Base-by-base conservation (phyloP, 2,888 invertebrate genomes). In the Phlogophora meticulosa region DNA sequence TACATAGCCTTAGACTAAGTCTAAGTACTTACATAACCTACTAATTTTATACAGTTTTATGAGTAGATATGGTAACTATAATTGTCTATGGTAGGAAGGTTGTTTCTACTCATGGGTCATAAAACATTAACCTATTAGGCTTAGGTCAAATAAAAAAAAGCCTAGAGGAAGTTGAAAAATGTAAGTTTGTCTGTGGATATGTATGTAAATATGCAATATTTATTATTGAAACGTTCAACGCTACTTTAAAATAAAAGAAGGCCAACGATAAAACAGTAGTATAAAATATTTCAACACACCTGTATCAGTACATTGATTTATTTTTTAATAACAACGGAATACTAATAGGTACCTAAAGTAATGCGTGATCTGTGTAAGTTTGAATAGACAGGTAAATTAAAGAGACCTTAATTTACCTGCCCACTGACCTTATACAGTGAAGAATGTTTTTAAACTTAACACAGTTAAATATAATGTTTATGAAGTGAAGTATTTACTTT, bases 31-130 rank as follows among this genome's bases (percentile, higher is more conserved):
- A 60, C 40, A 57, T 45, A 59, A 43, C 38, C 32, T 58, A 52
- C 43, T 45, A 59, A 11, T 53, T 61, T 46, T 56, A 60, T 70
- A 78, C 62, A 78, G 42, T 62, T 59, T 58, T 22, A 56, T 40
- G 22, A 59, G 42, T 5, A 28, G 28, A 5, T 53, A 65, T 52
- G 74, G 62, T 78, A 74, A 57, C 56, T 51, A 60, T n/a, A n/a
- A n/a, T 52, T 32, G 24, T 55, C 11, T 40, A 36, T 36, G 34
- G 11, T 48, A 56, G 24, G 24, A 53, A 71, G 49, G 53, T 57
- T 38, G 38, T 3, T 58, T 4, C 1, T 45, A 15, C 17, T 34
- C 34, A 46, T 24, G 40, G 34, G 7, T 66, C 13, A 9, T 45
- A 4, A 9, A 32, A 5, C 15, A 52, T 55, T 34, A 46, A 34